A percentile compares a stretch with the other conserved stretches of the same genome.
These are phyloP conservation scores for Misgurnus mizolepis DNA, from an alignment of 2,113 vertebrate genomes.

Conservation along the genomic window DNA sequence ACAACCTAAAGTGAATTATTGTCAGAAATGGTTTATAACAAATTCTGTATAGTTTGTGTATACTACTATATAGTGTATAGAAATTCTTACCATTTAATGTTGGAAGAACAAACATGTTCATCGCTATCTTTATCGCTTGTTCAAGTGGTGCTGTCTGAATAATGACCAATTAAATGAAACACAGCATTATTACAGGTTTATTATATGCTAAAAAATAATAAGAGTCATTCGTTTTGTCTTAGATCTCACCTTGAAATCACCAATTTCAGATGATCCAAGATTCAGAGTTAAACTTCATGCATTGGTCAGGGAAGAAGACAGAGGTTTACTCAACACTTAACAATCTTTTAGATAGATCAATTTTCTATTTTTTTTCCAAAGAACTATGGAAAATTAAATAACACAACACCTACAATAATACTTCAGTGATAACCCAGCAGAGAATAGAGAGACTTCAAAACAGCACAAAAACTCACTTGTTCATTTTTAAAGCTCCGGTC, in stretches of 20 bases:
- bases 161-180: background rate
- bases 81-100: constrained; percentile 41
- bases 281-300: constrained; percentile 39
- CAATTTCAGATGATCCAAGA: constrained; percentile 49
- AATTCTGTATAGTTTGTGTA: too few relatives aligned
- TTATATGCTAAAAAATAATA: too few relatives aligned
- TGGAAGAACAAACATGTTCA: constrained; percentile 30
- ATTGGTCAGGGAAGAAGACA: background rate
- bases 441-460: background rate
- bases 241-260: constrained; percentile 40
- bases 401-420: background rate
- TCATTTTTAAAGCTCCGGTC: constrained; percentile 35
- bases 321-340: background rate
- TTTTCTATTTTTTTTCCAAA: too few relatives aligned
- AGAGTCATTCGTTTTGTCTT: too few relatives aligned
- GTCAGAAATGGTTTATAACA: too few relatives aligned
- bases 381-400: too few relatives aligned
- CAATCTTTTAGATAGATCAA: background rate
- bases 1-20: too few relatives aligned
- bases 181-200: background rate
- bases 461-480: constrained; percentile 30
- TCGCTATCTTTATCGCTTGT: background rate
- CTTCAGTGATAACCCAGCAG: too few relatives aligned
- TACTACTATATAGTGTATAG: background rate
- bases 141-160: constrained; percentile 28